Percentiles rank a stretch among this genome's conserved stretches.
phyloP scores from a whole-genome alignment of 2,888 invertebrate genomes.

The Callimorpha dominula region DNA sequence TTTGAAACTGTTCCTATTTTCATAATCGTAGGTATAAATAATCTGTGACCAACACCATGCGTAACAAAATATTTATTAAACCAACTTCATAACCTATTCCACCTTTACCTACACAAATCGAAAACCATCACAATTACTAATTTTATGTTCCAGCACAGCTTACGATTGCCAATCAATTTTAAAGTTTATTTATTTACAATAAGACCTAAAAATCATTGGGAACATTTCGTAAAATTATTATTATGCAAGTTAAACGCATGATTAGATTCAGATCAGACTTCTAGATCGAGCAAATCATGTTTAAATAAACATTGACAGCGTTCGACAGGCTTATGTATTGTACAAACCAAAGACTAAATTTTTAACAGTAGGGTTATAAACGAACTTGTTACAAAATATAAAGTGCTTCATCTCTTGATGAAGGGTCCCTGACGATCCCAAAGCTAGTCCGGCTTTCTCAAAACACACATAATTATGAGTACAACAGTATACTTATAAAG shows the following conservation, averaged over 20 bases:
- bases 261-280: conserved; percentile 58
- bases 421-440: too few species aligned
- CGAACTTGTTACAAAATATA: too few species aligned
- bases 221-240: conserved; percentile 32
- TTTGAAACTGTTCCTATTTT: background rate
- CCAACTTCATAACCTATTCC: conserved; percentile 39
- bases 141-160: conserved; percentile 17
- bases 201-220: conserved; percentile 3
- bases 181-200: background rate
- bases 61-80: background rate
- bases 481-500: too few species aligned
- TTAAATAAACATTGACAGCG: conserved; percentile 55
- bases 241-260: conserved; percentile 51
- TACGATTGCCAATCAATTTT: conserved; percentile 1
- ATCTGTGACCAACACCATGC: background rate
- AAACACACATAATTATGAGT: too few species aligned
- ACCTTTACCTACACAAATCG: conserved; percentile 47
- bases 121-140: conserved; percentile 39
- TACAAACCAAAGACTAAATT: conserved; percentile 11
- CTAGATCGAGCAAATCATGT: conserved; percentile 62
- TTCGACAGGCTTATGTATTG: conserved; percentile 48
- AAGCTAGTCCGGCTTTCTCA: too few species aligned
- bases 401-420: too few species aligned
- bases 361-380: background rate
- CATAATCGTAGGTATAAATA: background rate